phyloP scores from a whole-genome alignment of 2,888 invertebrate genomes.

The Hirtodrosophila cameraria region DNA sequence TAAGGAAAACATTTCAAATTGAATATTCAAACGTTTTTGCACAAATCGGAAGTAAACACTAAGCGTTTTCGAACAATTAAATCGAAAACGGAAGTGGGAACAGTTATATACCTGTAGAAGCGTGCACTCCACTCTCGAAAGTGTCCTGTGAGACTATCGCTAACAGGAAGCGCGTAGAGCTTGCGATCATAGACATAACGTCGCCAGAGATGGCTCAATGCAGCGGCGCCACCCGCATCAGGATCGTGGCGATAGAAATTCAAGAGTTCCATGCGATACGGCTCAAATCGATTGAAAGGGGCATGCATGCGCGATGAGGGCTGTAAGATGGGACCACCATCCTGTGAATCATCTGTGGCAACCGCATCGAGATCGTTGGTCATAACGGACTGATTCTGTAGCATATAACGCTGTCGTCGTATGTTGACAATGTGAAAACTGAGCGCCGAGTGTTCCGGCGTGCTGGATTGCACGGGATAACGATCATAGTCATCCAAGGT shows the following conservation, averaged over 20 bases:
- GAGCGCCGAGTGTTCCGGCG: conserved; percentile 60
- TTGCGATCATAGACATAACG: conserved; percentile 90
- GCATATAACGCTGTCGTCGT: conserved; percentile 48
- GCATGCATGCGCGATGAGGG: conserved; percentile 33
- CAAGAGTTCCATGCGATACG: conserved; percentile 77
- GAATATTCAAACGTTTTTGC: too few species aligned
- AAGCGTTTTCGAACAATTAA: too few species aligned
- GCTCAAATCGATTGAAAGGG: conserved; percentile 60
- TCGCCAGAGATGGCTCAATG: conserved; percentile 84
- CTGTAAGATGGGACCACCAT: conserved; percentile 22
- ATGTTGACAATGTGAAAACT: conserved; percentile 60
- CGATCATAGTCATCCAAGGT: conserved; percentile 95
- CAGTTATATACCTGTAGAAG: conserved; percentile 93
- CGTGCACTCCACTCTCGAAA: conserved; percentile 90
- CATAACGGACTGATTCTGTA: conserved; percentile 54
- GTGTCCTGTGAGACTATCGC: conserved; percentile 88
- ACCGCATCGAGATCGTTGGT: conserved; percentile 49
- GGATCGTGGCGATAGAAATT: conserved; percentile 80
- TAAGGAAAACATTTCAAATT: too few species aligned
- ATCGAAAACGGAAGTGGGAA: too few species aligned
- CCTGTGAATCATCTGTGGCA: conserved; percentile 40
- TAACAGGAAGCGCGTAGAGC: conserved; percentile 89
- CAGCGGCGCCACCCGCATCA: conserved; percentile 65
- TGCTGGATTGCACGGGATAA: conserved; percentile 86
- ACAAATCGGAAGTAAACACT: too few species aligned